Conservation (phyloP, 1,140 invertebrate species). For the Heliconius hewitsoni region DNA sequence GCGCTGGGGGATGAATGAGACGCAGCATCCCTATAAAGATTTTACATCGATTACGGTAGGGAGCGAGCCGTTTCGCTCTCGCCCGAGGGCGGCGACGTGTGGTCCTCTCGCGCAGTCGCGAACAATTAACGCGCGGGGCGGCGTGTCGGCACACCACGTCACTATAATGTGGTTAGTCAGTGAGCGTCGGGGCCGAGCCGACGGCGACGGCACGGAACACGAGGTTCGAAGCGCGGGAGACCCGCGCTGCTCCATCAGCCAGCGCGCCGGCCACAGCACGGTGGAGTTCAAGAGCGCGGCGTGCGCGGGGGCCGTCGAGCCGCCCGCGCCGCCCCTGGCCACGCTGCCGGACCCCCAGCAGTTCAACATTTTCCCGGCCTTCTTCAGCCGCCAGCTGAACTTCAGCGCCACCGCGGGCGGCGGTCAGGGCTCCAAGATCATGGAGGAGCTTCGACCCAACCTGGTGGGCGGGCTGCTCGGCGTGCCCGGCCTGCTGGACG, state of each 20-base stretch:
- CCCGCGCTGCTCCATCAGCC: constrained; percentile 69
- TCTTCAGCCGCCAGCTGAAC: constrained; percentile 92
- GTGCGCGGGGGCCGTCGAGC: constrained; percentile 82
- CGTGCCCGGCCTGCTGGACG: constrained; percentile 88
- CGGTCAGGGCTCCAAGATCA: constrained; percentile 87
- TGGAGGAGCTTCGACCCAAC: constrained; percentile 92
- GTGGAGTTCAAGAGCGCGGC: constrained; percentile 81
- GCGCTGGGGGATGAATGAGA: constrained; percentile 58
- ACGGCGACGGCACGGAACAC: constrained; percentile 67
- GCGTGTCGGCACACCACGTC: constrained; percentile 66
- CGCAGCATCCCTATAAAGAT: constrained; percentile 75
- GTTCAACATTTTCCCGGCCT: constrained; percentile 94
- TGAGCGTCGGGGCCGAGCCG: constrained; percentile 76
- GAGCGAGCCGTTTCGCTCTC: constrained; percentile 66
- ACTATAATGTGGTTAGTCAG: constrained; percentile 80
- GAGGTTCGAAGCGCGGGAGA: constrained; percentile 62
- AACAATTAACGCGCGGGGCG: constrained; percentile 77
- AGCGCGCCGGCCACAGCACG: constrained; percentile 76
- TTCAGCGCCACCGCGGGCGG: constrained; percentile 86
- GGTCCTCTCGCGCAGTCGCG: constrained; percentile 75
- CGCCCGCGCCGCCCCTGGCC: constrained; percentile 83
- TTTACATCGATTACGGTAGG: constrained; percentile 74
- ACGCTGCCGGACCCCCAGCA: constrained; percentile 85
- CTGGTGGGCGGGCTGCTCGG: constrained; percentile 89
- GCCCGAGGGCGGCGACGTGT: constrained; percentile 66